phyloP scores from a whole-genome alignment of 2,113 vertebrate species.

The Fulmarus glacialis region DNA sequence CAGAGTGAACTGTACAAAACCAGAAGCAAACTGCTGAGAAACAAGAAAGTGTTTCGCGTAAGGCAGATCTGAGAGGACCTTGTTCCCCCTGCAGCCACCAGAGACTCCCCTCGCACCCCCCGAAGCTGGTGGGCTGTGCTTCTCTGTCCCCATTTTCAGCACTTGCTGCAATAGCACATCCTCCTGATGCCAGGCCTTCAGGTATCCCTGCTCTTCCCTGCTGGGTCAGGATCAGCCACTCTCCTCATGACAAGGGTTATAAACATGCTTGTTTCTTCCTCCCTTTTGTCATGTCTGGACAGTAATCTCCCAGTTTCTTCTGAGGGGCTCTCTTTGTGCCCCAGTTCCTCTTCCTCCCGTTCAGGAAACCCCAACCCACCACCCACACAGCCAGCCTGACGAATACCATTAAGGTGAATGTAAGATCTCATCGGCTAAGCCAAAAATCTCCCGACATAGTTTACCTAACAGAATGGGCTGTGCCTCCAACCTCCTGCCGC shows the following conservation, averaged over 20 bases:
- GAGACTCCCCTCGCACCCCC: neutral
- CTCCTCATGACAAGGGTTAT: neutral
- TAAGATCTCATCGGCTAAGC: neutral
- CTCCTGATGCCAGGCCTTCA: neutral
- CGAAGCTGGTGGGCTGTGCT: neutral
- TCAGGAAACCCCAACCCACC: neutral
- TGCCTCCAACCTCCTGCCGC: neutral
- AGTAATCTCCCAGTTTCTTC: neutral
- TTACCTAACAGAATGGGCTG: neutral
- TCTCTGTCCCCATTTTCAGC: neutral
- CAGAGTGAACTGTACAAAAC: neutral
- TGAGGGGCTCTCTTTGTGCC: neutral
- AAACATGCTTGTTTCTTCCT: neutral
- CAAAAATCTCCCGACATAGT: neutral
- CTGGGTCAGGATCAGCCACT: neutral
- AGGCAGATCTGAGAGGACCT: neutral
- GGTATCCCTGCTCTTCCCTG: neutral
- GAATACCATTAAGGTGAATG: neutral
- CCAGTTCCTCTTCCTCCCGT: neutral
- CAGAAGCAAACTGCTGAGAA: neutral
- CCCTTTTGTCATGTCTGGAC: neutral
- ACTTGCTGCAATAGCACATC: neutral
- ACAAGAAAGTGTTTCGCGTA: accelerated
- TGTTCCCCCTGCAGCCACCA: neutral
- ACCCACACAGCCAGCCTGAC: neutral